phyloP scores from a whole-genome alignment of 92 coral and sea anemone genomes.

The Phenganax subtilis region DNA sequence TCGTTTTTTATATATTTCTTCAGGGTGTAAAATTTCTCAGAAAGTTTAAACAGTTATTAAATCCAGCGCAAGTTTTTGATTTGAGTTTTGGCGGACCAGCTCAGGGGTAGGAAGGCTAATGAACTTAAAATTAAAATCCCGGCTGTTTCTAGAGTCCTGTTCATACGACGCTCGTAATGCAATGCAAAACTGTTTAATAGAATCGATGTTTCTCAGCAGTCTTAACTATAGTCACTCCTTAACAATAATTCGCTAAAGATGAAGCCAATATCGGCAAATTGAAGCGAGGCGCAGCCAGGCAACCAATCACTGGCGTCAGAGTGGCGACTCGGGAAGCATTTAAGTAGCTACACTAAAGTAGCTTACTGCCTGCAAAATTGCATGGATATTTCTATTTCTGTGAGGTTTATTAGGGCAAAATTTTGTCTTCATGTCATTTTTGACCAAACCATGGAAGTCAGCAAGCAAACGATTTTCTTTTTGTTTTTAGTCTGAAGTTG shows the following conservation, averaged over 20 bases:
- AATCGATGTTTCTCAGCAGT: too few relatives aligned
- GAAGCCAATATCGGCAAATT: background rate
- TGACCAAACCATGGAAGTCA: background rate
- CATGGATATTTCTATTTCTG: too few relatives aligned
- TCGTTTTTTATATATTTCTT: background rate
- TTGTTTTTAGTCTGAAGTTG: constrained; percentile 63
- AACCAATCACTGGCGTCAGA: too few relatives aligned
- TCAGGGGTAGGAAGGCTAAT: constrained; percentile 64
- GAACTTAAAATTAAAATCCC: background rate
- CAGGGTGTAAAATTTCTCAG: constrained; percentile 98
- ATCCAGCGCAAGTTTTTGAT: constrained; percentile 96
- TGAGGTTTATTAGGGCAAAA: too few relatives aligned
- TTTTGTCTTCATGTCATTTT: background rate
- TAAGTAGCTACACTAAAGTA: too few relatives aligned
- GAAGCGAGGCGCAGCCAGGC: too few relatives aligned
- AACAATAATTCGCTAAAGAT: too few relatives aligned
- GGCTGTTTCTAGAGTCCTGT: background rate
- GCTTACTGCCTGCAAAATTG: too few relatives aligned
- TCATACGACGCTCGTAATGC: background rate
- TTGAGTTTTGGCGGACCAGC: constrained; percentile 93
- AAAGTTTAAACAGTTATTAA: constrained; percentile 88
- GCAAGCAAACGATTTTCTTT: background rate
- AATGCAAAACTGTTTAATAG: too few relatives aligned
- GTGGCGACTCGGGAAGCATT: too few relatives aligned
- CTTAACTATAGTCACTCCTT: too few relatives aligned